Percentiles rank a stretch among this genome's conserved stretches.
Evolutionary conservation across 2,797 vertebrate genomes (phyloP).

Genomic region (Sciurus carolinensis): DNA sequence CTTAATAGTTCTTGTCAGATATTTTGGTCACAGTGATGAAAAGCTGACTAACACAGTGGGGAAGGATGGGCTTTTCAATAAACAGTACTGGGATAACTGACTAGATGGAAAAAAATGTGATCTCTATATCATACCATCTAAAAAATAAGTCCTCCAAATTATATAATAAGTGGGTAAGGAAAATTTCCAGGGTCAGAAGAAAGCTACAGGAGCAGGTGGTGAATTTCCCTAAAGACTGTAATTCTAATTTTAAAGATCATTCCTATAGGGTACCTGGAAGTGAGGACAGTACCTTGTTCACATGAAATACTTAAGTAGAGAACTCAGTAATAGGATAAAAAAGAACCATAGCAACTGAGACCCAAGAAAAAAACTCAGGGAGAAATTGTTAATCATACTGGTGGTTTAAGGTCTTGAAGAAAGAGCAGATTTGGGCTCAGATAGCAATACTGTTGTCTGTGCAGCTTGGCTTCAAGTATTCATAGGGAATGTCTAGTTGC

Average conservation of each 20-base stretch:
- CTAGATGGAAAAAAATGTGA: not conserved
- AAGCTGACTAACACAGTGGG: not conserved
- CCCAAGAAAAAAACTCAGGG: not conserved
- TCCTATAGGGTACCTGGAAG: not conserved
- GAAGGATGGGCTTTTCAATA: not conserved
- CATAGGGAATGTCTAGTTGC: constrained; percentile 86
- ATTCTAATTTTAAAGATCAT: not conserved
- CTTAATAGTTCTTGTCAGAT: no score
- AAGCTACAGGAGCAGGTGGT: not conserved
- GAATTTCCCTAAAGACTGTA: not conserved
- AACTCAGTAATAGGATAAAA: not conserved
- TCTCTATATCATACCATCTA: not conserved
- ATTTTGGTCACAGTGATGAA: no score
- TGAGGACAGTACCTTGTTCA: not conserved
- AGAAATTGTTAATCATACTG: not conserved
- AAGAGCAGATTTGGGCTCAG: constrained; percentile 23
- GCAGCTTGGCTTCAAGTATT: constrained; percentile 88
- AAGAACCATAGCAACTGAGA: not conserved
- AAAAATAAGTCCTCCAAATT: not conserved
- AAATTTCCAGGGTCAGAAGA: not conserved
- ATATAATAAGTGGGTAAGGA: not conserved
- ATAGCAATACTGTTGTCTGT: constrained; percentile 91
- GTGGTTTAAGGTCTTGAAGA: not conserved
- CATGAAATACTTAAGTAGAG: not conserved
- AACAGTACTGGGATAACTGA: not conserved